Percentiles rank a stretch among this genome's conserved stretches.
phyloP scores from a whole-genome alignment of 1,140 invertebrate genomes.

The Saccostrea cuccullata region DNA sequence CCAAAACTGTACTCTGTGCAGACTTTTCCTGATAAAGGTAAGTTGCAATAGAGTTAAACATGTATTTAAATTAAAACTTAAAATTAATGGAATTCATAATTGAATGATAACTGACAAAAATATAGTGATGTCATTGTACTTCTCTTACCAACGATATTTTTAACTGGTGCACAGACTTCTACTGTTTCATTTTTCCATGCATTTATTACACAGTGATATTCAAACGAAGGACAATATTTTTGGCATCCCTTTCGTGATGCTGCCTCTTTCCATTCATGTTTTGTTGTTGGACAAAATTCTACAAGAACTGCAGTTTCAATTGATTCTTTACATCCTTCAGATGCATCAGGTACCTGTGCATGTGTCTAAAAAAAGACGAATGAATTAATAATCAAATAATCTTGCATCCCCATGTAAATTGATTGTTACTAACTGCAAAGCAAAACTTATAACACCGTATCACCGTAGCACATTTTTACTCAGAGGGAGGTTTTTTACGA shows the following conservation, averaged over 20 bases:
- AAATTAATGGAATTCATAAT: too few relatives aligned
- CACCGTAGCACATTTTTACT: too few relatives aligned
- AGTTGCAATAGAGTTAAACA: background rate
- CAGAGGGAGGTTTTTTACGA: too few relatives aligned
- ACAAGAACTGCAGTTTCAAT: background rate
- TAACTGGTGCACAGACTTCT: background rate
- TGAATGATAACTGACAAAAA: background rate
- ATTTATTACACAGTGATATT: conserved; percentile 8
- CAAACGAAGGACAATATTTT: background rate
- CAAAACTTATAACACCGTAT: too few relatives aligned
- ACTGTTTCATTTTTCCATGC: background rate
- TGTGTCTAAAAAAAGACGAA: background rate
- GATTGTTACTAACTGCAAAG: too few relatives aligned
- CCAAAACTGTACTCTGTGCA: background rate
- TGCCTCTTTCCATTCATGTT: background rate
- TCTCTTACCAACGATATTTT: background rate
- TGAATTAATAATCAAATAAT: too few relatives aligned
- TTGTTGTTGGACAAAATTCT: background rate
- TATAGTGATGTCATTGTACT: background rate
- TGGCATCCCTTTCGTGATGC: background rate
- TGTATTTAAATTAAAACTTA: background rate
- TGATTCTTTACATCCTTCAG: background rate
- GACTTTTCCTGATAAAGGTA: background rate
- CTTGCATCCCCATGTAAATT: too few relatives aligned
- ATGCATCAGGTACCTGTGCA: background rate